These are phyloP conservation scores for Alectura lathami DNA, from an alignment of 2,113 vertebrate genomes.

Conservation along the genomic window DNA sequence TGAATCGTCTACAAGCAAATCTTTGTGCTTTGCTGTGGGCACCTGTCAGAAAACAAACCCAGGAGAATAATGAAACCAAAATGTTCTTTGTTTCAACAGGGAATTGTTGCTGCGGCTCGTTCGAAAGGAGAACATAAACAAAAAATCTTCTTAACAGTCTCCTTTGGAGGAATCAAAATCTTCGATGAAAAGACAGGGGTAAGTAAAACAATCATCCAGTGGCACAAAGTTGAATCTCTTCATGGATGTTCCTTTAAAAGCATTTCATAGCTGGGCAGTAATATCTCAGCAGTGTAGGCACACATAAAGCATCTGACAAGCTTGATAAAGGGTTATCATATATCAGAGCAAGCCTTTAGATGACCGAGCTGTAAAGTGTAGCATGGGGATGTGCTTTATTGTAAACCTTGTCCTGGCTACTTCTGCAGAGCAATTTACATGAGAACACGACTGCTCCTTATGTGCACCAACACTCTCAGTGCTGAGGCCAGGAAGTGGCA, in stretches of 20 bases:
- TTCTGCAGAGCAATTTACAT: not conserved
- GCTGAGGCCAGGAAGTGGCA: not conserved
- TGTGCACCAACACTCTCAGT: not conserved
- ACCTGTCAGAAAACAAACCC: not conserved
- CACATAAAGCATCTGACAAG: conserved; percentile 26
- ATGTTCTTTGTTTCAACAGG: conserved; percentile 79
- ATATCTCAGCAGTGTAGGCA: conserved; percentile 42
- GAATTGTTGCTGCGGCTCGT: conserved; percentile 90
- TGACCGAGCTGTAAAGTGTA: not conserved
- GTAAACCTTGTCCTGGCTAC: not conserved
- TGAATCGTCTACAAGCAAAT: not conserved
- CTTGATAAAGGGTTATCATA: conserved; percentile 4
- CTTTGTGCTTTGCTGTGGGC: not conserved
- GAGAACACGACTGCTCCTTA: not conserved
- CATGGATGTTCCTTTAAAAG: conserved; percentile 25
- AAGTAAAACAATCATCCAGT: conserved; percentile 70
- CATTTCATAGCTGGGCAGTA: conserved; percentile 6
- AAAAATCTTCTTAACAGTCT: conserved; percentile 96
- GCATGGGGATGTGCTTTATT: not conserved
- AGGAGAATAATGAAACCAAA: conserved; percentile 7
- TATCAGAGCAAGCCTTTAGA: conserved; percentile 39
- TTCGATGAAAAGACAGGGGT: conserved; percentile 99
- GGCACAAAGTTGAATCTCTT: not conserved
- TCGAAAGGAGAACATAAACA: conserved; percentile 99
- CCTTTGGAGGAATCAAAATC: conserved; percentile 99